Conservation (phyloP, 2,888 invertebrate species). For the Ephialtes manifestator region DNA sequence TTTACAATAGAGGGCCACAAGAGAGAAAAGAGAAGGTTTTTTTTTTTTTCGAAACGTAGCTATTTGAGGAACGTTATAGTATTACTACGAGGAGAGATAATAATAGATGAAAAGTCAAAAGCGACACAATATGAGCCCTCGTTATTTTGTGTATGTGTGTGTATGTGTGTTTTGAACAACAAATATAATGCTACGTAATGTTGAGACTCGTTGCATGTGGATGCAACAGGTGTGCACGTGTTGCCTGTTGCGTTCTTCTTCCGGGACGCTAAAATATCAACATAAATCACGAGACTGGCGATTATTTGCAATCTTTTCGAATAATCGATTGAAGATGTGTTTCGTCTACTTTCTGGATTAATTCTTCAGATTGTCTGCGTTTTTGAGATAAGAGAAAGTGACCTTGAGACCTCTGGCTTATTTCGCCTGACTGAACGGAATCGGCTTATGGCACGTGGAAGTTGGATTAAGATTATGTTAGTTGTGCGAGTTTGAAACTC, state of each 20-base stretch:
- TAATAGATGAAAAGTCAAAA: no score
- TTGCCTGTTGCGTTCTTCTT: background rate
- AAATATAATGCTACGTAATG: background rate
- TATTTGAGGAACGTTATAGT: no score
- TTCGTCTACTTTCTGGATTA: background rate
- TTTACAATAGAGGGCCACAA: no score
- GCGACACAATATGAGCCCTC: background rate
- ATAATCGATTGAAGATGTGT: background rate
- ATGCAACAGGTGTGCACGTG: slow-evolving; percentile 23
- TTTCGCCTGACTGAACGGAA: background rate
- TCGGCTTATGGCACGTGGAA: background rate
- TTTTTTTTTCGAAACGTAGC: background rate
- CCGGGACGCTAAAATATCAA: background rate
- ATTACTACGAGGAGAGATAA: no score
- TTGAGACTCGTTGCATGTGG: background rate
- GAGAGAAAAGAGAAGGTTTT: background rate
- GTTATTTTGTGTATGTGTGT: background rate
- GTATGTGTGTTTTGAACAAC: background rate
- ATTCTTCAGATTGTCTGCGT: background rate
- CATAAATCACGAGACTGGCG: background rate
- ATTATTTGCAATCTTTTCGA: background rate
- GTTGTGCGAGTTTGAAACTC: background rate
- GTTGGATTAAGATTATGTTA: background rate
- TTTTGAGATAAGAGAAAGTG: background rate
- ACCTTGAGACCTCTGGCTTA: background rate